phyloP scores from a whole-genome alignment of 1,140 invertebrate species.

The Polypedilum vanderplanki region DNA sequence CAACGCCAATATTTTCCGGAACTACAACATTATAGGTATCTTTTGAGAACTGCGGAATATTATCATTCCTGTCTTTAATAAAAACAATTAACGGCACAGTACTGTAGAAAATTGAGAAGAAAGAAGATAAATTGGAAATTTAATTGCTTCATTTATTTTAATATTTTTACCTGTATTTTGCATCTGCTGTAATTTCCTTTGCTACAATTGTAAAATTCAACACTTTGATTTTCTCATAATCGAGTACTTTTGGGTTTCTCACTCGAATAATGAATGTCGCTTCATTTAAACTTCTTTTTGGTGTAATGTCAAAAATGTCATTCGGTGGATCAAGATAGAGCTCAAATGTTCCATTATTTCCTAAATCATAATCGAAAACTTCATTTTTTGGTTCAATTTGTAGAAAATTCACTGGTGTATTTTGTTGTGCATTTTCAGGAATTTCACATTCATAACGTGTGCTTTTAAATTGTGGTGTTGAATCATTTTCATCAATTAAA shows the following conservation, averaged over 20 bases:
- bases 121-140: background rate
- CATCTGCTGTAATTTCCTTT: conserved; percentile 63
- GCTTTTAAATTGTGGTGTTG: conserved; percentile 77
- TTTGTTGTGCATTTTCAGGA: conserved; percentile 83
- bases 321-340: conserved; percentile 72
- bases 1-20: conserved; percentile 74
- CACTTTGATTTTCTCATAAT: conserved; percentile 74
- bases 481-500: conserved; percentile 91
- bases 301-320: conserved; percentile 83
- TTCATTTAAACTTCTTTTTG: conserved; percentile 81
- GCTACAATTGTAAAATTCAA: conserved; percentile 82
- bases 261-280: conserved; percentile 86
- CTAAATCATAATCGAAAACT: conserved; percentile 89
- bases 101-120: conserved; percentile 44
- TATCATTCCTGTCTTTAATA: conserved; percentile 89
- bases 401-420: conserved; percentile 82
- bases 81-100: conserved; percentile 76
- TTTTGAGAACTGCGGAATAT: conserved; percentile 81
- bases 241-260: conserved; percentile 71
- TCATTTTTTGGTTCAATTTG: conserved; percentile 66
- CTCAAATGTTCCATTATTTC: conserved; percentile 86
- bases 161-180: conserved; percentile 40
- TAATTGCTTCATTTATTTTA: conserved; percentile 26
- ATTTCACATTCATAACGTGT: conserved; percentile 77
- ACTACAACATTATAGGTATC: conserved; percentile 69